Evolutionary conservation across 2,888 invertebrate genomes (phyloP), one percentile per base, ranked within the genome.

Genomic region (Amphiduros pacificus): DNA sequence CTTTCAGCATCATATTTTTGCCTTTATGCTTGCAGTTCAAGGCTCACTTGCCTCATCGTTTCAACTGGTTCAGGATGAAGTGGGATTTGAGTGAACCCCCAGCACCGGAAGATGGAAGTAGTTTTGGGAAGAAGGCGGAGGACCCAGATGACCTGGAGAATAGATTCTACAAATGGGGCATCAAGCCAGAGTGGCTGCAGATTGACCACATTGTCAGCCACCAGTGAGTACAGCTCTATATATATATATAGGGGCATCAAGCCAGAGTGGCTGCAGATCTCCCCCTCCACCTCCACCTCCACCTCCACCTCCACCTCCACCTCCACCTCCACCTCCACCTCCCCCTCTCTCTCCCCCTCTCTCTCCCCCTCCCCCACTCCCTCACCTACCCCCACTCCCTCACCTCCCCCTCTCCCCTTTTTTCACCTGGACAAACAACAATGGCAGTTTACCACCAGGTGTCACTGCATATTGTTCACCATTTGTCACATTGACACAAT

Each of bases 21-120:
- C 2, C 1, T 50, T 20, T 50, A 17, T 3, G 64, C 61, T 50
- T 72, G 4, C 87, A 94, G 86, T 83, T 95, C 82, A 94, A 95
- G 73, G 94, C 94, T 0, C 92, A 92, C 82, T 94, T 95, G 84
- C 92, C 93, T 1, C 85, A 92, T 41, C 91, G 94, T 90, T 90
- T 91, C 76, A 88, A 94, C 52, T 90, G 89, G 79, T 97, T 94
- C 84, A 91, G 90, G 78, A 89, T 94, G 50, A 96, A 96, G 82
- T 93, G 89, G 69, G 97, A 98, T 74, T 91, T 92, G 85, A 95
- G 96, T 73, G 95, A 94, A 77, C 97, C 98, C 0, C 98, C 97
- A 0, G 92, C 93, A 75, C 85, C 95, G 5, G 95, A 97, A 75
- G 94, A 95, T 64, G 81, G 80, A 27, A 64, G 64, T 32, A 65